Percentiles rank a stretch among this genome's conserved stretches.
These are phyloP conservation scores for Zaprionus lineosus DNA, from an alignment of 2,888 invertebrate genomes.

Conservation along the genomic window DNA sequence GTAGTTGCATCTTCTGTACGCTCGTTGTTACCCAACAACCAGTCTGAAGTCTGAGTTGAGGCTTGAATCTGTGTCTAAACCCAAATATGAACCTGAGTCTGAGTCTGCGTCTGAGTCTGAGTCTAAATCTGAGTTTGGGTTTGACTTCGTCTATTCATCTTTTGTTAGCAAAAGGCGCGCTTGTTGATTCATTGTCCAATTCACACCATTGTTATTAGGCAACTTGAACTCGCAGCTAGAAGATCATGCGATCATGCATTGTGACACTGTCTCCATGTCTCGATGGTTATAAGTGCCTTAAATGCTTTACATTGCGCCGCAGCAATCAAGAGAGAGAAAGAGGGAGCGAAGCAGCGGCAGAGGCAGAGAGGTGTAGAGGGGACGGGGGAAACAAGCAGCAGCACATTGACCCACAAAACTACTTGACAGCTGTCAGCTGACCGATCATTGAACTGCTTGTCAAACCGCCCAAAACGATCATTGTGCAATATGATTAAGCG, in stretches of 20 bases:
- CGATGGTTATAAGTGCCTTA: conserved; percentile 7
- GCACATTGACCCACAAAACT: conserved; percentile 40
- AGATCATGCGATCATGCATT: conserved; percentile 30
- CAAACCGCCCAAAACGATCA: conserved; percentile 14
- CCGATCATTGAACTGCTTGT: conserved; percentile 34
- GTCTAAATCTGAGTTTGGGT: neutral
- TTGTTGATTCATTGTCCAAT: conserved; percentile 52
- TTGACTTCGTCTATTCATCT: conserved; percentile 41
- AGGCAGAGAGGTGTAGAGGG: no score
- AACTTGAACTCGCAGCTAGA: conserved; percentile 9
- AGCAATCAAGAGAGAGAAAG: no score
- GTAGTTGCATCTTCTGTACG: neutral
- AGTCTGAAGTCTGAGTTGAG: no score
- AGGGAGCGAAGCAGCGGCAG: no score
- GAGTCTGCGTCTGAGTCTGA: conserved; percentile 31
- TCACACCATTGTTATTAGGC: conserved; percentile 66
- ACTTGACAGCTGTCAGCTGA: conserved; percentile 33
- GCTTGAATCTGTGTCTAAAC: neutral
- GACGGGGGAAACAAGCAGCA: neutral
- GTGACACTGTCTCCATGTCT: conserved; percentile 23
- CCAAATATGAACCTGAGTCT: neutral
- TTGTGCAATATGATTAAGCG: conserved; percentile 42
- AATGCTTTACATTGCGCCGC: no score
- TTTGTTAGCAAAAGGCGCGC: conserved; percentile 59
- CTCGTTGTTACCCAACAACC: no score